Evolutionary conservation across 2,113 vertebrate genomes (phyloP), one percentile per base, ranked within the genome.

Genomic region (Bubo bubo): DNA sequence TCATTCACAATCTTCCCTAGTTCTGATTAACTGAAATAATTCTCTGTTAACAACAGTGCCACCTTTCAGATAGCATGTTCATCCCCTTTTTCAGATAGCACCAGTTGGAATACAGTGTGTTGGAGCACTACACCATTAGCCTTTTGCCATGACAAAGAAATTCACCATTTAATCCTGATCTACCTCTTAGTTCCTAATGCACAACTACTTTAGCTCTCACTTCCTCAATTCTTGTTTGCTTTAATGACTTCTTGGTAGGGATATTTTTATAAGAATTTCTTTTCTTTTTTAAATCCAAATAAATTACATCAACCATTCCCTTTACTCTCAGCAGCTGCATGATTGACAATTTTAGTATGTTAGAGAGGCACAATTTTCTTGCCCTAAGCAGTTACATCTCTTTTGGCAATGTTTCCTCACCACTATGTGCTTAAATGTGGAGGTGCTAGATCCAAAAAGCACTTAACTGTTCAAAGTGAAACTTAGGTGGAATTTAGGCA

Each of bases 281-380:
- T 67, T 66, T 56, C 5, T 70, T 92, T 35, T 68, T 43, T 3
- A 70, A 79, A 75, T 88, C 77, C 80, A 93, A 94, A 94, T 82
- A 92, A 92, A 94, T 83, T 72, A 76, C 50, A 79, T 76, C 77
- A 96, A 35, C 66, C 58, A 49, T 88, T 86, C 60, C 63, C 79
- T 86, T 76, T 79, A 35, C 75, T 76, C 45, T 85, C 72, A 70
- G 50, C 49, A 93, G 67, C 71, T 90, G 79, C 39, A 71, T 0
- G 0, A 93, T 14, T 75, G 39, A 89, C 66, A 88, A 90, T 72
- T 85, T 93, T 68, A 86, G 32, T n/a, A 12, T 1, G 22, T 82
- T 56, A 64, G 63, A 88, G 90, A 89, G 64, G 66, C 76, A 84
- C n/a, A 59, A 9, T 77, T 95, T 86, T 84, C 83, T 95, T 91